These are phyloP conservation scores for Cryptotis parvus DNA, from an alignment of 2,113 vertebrate species.

Conservation along the genomic window DNA sequence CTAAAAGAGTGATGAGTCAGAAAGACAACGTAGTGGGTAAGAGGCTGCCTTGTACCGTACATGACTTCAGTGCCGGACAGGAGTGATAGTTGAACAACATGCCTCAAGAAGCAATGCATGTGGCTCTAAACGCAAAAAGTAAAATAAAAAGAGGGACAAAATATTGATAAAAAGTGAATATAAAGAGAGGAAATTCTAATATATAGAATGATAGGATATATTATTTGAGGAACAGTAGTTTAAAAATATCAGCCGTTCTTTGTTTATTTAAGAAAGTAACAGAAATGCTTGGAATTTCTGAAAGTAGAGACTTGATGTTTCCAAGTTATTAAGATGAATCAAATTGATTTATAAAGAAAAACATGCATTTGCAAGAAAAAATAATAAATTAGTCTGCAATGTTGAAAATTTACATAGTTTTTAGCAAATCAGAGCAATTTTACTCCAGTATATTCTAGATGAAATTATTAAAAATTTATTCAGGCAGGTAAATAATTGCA, in stretches of 20 bases:
- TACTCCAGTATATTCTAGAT: not conserved
- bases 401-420: not conserved
- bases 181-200: not conserved
- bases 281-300: not conserved
- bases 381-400: not conserved
- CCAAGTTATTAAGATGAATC: not conserved
- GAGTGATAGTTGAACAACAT: too few species aligned
- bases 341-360: not conserved
- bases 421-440: not conserved
- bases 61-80: too few species aligned
- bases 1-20: too few species aligned
- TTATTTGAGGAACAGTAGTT: not conserved
- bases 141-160: too few species aligned
- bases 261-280: not conserved
- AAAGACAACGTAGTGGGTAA: too few species aligned
- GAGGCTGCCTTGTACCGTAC: too few species aligned
- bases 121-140: too few species aligned
- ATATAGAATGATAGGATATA: not conserved
- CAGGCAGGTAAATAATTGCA: not conserved
- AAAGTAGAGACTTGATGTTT: not conserved
- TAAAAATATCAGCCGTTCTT: not conserved
- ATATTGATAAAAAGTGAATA: too few species aligned
- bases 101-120: too few species aligned
- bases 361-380: not conserved
- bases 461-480: constrained; percentile 9